Conservation (phyloP, 2,888 invertebrate species). For the Ferrisia virgata region DNA sequence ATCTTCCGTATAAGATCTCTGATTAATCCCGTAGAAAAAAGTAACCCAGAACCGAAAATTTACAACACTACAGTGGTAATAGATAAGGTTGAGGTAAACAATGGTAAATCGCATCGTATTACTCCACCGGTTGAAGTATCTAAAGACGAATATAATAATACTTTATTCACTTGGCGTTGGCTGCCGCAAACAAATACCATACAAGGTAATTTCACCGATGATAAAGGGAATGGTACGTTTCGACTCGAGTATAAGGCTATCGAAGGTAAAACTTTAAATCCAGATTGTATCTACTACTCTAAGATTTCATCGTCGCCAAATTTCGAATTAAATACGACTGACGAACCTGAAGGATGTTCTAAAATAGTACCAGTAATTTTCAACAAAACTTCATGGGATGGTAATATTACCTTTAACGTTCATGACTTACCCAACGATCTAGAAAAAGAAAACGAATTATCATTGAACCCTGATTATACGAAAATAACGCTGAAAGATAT, state of each 20-base stretch:
- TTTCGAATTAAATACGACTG: neutral
- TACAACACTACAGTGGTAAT: neutral
- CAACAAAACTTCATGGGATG: conserved; percentile 1
- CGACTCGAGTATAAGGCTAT: neutral
- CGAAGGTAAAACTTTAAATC: neutral
- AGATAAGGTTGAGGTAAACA: neutral
- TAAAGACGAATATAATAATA: neutral
- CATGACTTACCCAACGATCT: neutral
- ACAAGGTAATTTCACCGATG: neutral
- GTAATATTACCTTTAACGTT: neutral
- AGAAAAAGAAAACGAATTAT: conserved; percentile 26
- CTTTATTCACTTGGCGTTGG: neutral
- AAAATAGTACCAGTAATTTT: conserved; percentile 23
- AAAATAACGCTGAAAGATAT: neutral
- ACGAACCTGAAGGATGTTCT: conserved; percentile 11
- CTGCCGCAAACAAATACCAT: neutral
- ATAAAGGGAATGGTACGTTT: conserved; percentile 2
- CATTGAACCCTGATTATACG: neutral
- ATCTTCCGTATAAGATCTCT: neutral
- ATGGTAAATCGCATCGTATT: neutral
- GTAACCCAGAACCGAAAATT: neutral
- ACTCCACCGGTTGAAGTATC: neutral
- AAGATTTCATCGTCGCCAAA: neutral
- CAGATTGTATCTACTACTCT: conserved; percentile 20
- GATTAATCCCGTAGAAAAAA: neutral